A percentile compares a stretch with the other conserved stretches of the same genome.
Evolutionary conservation across 1,140 invertebrate genomes (phyloP).

Genomic region (Penaeus vannamei): DNA sequence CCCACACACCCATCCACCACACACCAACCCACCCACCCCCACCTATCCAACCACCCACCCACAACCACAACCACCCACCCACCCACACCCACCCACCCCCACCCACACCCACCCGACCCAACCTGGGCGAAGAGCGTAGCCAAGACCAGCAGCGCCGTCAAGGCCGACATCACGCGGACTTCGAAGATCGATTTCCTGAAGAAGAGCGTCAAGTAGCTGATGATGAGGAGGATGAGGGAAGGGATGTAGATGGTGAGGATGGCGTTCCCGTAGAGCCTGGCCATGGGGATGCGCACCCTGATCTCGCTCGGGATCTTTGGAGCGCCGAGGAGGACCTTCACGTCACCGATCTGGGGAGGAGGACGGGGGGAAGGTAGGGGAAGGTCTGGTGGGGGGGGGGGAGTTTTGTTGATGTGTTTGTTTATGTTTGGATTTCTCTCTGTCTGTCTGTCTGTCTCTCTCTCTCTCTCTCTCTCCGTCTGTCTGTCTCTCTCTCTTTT

Average conservation of each 20-base stretch:
- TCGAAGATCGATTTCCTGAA: constrained; percentile 59
- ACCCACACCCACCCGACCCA: background rate
- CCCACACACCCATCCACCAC: no score
- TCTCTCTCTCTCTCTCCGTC: no score
- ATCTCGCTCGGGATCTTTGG: constrained; percentile 16
- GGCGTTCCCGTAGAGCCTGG: constrained; percentile 46
- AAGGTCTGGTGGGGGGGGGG: no score
- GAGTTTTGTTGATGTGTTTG: no score
- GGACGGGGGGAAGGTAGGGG: no score
- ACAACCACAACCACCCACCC: no score
- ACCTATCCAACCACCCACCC: no score
- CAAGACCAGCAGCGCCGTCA: constrained; percentile 53
- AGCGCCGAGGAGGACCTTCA: constrained; percentile 20
- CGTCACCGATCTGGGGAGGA: constrained; percentile 29
- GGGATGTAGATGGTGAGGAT: constrained; percentile 59
- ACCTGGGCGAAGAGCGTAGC: constrained; percentile 59
- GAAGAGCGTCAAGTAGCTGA: constrained; percentile 61
- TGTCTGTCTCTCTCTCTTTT: no score
- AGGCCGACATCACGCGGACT: constrained; percentile 44
- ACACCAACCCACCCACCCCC: no score
- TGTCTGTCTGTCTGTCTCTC: no score
- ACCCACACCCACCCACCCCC: no score
- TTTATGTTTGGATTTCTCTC: no score
- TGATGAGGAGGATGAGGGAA: constrained; percentile 55
- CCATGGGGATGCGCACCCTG: constrained; percentile 51